Percentiles rank a stretch among this genome's conserved stretches.
Evolutionary conservation across 2,797 vertebrate genomes (phyloP).

Genomic region (Phyllotis vaccarum): DNA sequence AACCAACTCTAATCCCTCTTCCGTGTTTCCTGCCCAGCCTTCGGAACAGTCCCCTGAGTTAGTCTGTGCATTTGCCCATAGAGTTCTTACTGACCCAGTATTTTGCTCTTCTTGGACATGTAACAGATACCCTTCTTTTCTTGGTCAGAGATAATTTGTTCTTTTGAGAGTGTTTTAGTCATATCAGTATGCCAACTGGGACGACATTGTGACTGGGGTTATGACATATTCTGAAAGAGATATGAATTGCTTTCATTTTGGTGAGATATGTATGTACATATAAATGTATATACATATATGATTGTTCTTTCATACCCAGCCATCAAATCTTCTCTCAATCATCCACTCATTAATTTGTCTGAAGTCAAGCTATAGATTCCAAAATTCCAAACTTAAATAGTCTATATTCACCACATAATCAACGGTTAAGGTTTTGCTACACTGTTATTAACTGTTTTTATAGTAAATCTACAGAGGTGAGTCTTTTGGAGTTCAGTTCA

Average conservation of each 20-base stretch:
- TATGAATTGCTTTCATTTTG: neutral
- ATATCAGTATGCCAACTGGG: slow-evolving; percentile 24
- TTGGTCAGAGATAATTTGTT: slow-evolving; percentile 38
- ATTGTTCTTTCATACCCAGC: neutral
- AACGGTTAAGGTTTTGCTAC: slow-evolving; percentile 12
- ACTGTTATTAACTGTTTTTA: slow-evolving; percentile 52
- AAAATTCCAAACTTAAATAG: slow-evolving; percentile 8
- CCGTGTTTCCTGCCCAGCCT: neutral
- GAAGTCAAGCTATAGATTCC: neutral
- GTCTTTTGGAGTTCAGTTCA: slow-evolving; percentile 50
- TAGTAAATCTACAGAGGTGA: slow-evolving; percentile 42
- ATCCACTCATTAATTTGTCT: neutral
- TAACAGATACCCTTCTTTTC: neutral
- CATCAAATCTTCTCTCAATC: neutral
- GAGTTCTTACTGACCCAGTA: neutral
- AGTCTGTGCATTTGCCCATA: neutral
- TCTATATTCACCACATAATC: neutral
- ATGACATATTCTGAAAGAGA: neutral
- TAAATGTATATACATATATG: no score
- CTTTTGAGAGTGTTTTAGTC: neutral
- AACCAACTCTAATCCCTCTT: neutral
- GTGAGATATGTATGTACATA: neutral
- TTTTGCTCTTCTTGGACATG: neutral
- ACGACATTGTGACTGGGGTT: neutral
- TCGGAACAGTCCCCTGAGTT: neutral